phyloP scores from a whole-genome alignment of 2,113 vertebrate genomes.

The Rynchops niger region DNA sequence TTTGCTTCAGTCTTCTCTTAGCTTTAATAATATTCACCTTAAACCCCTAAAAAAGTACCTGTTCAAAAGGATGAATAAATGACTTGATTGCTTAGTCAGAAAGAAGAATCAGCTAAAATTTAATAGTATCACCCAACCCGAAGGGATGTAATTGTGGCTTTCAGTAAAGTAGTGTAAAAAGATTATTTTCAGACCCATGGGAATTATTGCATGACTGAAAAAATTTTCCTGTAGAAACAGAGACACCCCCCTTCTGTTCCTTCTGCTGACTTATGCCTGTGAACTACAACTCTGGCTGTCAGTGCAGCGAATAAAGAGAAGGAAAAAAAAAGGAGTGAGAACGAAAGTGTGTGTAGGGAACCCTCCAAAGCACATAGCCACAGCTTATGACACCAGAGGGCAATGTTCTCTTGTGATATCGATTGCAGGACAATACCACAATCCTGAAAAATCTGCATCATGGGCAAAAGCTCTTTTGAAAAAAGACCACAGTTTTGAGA shows the following conservation, averaged over 20 bases:
- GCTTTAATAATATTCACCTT: not conserved
- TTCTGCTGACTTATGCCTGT: not conserved
- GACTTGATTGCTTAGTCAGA: not conserved
- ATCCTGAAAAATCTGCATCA: not conserved
- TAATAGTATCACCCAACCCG: not conserved
- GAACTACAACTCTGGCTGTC: not conserved
- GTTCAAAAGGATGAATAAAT: not conserved
- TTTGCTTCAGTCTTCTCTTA: not conserved
- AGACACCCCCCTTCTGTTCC: not conserved
- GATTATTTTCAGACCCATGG: not conserved
- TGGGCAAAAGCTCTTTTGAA: not conserved
- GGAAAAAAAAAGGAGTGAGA: not conserved
- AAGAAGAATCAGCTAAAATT: not conserved
- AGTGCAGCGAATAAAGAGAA: not conserved
- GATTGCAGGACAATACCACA: not conserved
- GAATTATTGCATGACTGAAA: not conserved
- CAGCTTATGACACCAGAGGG: constrained; percentile 65
- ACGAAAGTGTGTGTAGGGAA: not conserved
- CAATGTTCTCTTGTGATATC: constrained; percentile 56
- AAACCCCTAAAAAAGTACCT: not conserved
- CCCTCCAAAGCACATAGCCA: not conserved
- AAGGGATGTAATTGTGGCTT: not conserved
- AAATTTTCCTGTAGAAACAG: not conserved
- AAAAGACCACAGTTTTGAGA: not conserved
- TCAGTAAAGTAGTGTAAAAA: not conserved